Percentiles rank a stretch among this genome's conserved stretches.
Evolutionary conservation across 2,888 invertebrate species (phyloP).

Genomic region (Hyposoter dolosus): DNA sequence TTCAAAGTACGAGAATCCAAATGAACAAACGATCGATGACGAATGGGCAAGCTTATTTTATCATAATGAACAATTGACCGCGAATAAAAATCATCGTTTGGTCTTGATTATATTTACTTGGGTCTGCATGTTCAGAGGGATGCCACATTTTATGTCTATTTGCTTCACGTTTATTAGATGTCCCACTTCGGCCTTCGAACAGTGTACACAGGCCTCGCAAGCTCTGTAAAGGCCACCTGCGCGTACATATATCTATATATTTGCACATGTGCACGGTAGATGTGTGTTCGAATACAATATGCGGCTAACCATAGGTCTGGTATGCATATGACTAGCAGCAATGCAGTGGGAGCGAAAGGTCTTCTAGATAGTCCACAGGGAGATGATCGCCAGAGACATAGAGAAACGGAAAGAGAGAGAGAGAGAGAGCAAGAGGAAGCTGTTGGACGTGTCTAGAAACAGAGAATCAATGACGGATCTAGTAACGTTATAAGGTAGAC

Average conservation of each 20-base stretch:
- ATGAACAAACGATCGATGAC: not conserved
- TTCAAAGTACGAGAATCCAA: not conserved
- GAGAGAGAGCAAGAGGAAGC: slow-evolving; percentile 14
- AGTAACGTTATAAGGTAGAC: slow-evolving; percentile 16
- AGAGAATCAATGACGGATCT: slow-evolving; percentile 58
- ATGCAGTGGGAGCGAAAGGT: slow-evolving; percentile 30
- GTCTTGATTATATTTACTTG: not conserved
- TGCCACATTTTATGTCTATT: slow-evolving; percentile 40
- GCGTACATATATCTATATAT: slow-evolving; percentile 6
- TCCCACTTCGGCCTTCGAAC: not conserved
- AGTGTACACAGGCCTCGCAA: not conserved
- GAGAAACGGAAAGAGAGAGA: slow-evolving; percentile 12
- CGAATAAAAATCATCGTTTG: not conserved
- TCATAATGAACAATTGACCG: not conserved
- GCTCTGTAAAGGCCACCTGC: slow-evolving; percentile 42
- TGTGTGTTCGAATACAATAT: slow-evolving; percentile 47
- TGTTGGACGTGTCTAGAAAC: slow-evolving; percentile 53
- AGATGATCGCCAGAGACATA: not conserved
- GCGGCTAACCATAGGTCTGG: slow-evolving; percentile 58
- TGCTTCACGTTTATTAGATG: slow-evolving; percentile 57
- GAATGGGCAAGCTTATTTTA: too few relatives aligned
- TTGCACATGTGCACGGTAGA: slow-evolving; percentile 15
- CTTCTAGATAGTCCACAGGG: slow-evolving; percentile 13
- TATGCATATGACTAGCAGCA: slow-evolving; percentile 60
- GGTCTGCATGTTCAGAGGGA: not conserved